Percentiles rank a stretch among this genome's conserved stretches.
phyloP scores from a whole-genome alignment of 2,888 invertebrate genomes.

The Linnaemya vulpina region DNA sequence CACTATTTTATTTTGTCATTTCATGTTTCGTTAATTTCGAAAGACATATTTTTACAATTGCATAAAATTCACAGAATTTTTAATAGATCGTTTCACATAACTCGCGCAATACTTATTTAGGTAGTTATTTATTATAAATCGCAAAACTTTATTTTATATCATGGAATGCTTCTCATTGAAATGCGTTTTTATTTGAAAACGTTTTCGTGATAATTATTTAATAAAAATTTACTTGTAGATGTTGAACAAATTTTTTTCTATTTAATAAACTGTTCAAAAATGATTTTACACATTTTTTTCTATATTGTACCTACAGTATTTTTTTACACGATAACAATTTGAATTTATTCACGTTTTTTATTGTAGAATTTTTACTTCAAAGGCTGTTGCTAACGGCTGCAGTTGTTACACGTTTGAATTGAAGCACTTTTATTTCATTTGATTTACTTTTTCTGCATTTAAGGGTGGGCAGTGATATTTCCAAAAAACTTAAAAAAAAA shows the following conservation, averaged over 20 bases:
- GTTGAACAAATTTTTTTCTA: not conserved
- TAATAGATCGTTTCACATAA: slow-evolving; percentile 2
- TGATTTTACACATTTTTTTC: not conserved
- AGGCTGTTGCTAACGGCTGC: slow-evolving; percentile 63
- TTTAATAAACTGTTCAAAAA: not conserved
- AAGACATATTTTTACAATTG: not conserved
- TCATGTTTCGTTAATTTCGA: not conserved
- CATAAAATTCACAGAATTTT: not conserved
- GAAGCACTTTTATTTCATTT: slow-evolving; percentile 52
- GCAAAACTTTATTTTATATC: not conserved
- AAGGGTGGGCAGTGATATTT: slow-evolving; percentile 64
- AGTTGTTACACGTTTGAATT: slow-evolving; percentile 53
- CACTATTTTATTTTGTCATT: no score
- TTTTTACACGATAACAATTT: slow-evolving; percentile 12
- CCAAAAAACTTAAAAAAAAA: not conserved
- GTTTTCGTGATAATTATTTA: not conserved
- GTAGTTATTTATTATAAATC: not conserved
- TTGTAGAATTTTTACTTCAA: slow-evolving; percentile 20
- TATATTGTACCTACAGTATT: not conserved
- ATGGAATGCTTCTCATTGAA: not conserved
- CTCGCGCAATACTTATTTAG: not conserved
- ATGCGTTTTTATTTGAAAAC: not conserved
- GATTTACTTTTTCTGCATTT: slow-evolving; percentile 36
- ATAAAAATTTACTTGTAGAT: not conserved
- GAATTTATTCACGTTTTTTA: slow-evolving; percentile 21